Conservation (phyloP, 2,113 vertebrate species). For the Vidua chalybeata region DNA sequence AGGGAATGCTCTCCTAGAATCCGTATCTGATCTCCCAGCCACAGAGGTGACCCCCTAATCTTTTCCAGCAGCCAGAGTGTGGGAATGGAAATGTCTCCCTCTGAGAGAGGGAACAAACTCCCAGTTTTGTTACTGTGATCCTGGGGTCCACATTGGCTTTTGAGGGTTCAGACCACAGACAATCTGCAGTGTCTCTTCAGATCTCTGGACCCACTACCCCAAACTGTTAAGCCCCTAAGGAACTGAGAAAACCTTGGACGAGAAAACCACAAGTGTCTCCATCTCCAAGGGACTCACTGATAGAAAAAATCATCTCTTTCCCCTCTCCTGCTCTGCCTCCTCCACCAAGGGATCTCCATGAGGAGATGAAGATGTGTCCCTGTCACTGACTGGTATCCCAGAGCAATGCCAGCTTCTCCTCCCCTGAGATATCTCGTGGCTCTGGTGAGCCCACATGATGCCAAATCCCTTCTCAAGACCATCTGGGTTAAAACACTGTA, state of each 20-base stretch:
- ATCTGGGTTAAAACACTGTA: not conserved
- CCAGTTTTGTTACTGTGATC: not conserved
- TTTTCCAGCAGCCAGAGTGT: not conserved
- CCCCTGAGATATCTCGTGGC: not conserved
- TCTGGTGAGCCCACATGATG: not conserved
- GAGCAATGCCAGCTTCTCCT: not conserved
- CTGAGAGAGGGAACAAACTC: not conserved
- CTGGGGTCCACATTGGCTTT: not conserved
- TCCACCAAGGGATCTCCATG: fast-evolving
- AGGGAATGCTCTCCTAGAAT: not conserved
- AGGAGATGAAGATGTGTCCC: not conserved
- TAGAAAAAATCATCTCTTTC: not conserved
- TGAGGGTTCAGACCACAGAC: not conserved
- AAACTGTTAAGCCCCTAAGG: not conserved
- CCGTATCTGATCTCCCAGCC: fast-evolving
- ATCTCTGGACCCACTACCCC: not conserved
- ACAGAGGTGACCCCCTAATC: fast-evolving
- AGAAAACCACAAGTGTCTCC: not conserved
- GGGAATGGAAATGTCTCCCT: not conserved
- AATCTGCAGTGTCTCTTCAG: not conserved
- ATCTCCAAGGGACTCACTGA: not conserved
- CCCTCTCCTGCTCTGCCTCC: not conserved
- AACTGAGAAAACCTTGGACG: not conserved
- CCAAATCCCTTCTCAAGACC: not conserved
- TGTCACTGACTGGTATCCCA: not conserved